Conservation (phyloP, 2,888 invertebrate species). For the Parthenolecanium corni region DNA sequence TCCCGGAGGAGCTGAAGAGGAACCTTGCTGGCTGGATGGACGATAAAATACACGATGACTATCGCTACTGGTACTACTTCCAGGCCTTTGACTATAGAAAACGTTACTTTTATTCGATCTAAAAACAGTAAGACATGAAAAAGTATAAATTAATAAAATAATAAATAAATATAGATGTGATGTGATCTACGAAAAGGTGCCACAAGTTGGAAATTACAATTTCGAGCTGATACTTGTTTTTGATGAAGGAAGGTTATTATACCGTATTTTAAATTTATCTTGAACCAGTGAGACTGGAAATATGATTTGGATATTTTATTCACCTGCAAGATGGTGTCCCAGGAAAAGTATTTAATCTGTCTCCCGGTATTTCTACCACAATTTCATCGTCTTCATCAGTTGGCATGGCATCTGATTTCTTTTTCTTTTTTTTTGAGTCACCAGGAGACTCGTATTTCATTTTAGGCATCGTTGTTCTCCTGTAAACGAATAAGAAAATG, state of each 20-base stretch:
- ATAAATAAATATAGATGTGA: not conserved
- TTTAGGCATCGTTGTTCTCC: slow-evolving; percentile 80
- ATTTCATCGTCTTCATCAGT: slow-evolving; percentile 19
- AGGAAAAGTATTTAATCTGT: slow-evolving; percentile 20
- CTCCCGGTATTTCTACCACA: slow-evolving; percentile 11
- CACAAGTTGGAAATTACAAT: too few relatives aligned
- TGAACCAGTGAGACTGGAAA: too few relatives aligned
- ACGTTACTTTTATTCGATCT: not conserved
- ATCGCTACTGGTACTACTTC: slow-evolving; percentile 27
- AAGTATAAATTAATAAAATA: not conserved
- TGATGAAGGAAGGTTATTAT: too few relatives aligned
- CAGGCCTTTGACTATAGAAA: slow-evolving; percentile 20
- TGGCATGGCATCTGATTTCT: slow-evolving; percentile 49
- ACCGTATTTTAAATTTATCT: too few relatives aligned
- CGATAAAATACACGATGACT: slow-evolving; percentile 28
- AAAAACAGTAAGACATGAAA: not conserved
- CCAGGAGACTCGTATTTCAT: slow-evolving; percentile 66
- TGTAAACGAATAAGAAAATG: slow-evolving; percentile 39
- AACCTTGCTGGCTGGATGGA: slow-evolving; percentile 24
- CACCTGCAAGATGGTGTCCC: slow-evolving; percentile 25
- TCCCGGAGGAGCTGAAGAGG: slow-evolving; percentile 18
- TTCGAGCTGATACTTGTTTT: too few relatives aligned
- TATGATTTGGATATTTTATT: too few relatives aligned
- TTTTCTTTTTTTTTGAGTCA: slow-evolving; percentile 68
- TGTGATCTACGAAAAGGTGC: too few relatives aligned